Evolutionary conservation across 2,888 invertebrate genomes (phyloP).

Genomic region (Mactromeris polynyma): DNA sequence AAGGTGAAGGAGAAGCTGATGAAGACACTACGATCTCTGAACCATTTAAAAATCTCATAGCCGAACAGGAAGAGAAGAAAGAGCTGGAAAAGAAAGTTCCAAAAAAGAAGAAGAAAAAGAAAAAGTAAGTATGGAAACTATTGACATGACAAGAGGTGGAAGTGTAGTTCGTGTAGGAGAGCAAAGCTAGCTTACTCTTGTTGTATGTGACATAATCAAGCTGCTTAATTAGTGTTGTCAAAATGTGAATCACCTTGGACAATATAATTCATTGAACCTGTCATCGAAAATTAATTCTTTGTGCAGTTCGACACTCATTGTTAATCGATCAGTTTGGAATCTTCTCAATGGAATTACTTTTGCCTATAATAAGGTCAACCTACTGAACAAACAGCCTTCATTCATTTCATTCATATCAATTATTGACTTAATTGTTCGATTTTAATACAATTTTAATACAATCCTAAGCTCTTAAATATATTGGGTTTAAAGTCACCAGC

Average conservation of each 20-base stretch:
- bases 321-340: background rate
- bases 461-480: background rate
- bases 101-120: constrained; percentile 82
- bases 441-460: background rate
- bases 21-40: constrained; percentile 52
- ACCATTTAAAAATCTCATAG: constrained; percentile 51
- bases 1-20: constrained; percentile 73
- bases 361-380: background rate
- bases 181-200: no score
- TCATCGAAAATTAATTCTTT: no score
- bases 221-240: no score
- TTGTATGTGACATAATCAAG: no score
- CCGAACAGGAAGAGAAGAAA: constrained; percentile 69
- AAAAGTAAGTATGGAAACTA: constrained; percentile 68
- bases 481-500: background rate
- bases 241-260: no score
- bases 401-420: background rate
- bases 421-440: background rate
- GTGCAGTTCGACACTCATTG: background rate
- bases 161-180: no score
- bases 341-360: background rate
- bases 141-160: no score
- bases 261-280: no score
- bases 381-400: background rate
- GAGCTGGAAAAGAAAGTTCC: constrained; percentile 71